phyloP scores from a whole-genome alignment of 2,888 invertebrate genomes.

The Trissolcus brochymenae region DNA sequence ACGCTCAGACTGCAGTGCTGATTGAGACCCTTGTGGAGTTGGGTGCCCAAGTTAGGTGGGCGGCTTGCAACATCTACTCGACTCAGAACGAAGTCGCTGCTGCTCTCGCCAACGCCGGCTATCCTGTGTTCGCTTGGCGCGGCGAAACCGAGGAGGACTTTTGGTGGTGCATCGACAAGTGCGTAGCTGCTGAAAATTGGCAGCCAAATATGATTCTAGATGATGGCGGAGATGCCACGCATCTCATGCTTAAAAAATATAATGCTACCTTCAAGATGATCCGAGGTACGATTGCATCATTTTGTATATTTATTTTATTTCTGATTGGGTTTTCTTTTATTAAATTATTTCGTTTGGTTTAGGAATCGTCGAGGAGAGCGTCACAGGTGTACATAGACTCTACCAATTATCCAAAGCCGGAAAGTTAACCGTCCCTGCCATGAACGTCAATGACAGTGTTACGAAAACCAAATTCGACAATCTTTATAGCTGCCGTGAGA shows the following conservation, averaged over 20 bases:
- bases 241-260: constrained; percentile 96
- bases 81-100: constrained; percentile 99
- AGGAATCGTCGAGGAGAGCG: constrained; percentile 98
- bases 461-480: constrained; percentile 99
- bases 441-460: constrained; percentile 99
- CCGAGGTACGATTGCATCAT: constrained; percentile 79
- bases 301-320: constrained; percentile 3
- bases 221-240: constrained; percentile 98
- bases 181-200: constrained; percentile 94
- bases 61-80: constrained; percentile 98
- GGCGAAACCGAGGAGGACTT: constrained; percentile 98
- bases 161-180: constrained; percentile 99
- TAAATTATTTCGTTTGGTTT: constrained; percentile 53
- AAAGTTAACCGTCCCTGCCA: constrained; percentile 95
- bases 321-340: neutral
- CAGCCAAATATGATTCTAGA: constrained; percentile 98
- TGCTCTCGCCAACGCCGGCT: constrained; percentile 93
- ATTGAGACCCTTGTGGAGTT: constrained; percentile 92
- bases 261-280: constrained; percentile 94
- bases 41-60: constrained; percentile 96
- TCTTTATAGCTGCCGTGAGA: constrained; percentile 95
- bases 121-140: constrained; percentile 96
- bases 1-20: constrained; percentile 97
- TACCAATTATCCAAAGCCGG: constrained; percentile 97
- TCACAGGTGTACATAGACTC: constrained; percentile 97